These are phyloP conservation scores for Halichondria panicea DNA, from an alignment of 37 sponge, comb jelly and placozoan species.

Conservation along the genomic window DNA sequence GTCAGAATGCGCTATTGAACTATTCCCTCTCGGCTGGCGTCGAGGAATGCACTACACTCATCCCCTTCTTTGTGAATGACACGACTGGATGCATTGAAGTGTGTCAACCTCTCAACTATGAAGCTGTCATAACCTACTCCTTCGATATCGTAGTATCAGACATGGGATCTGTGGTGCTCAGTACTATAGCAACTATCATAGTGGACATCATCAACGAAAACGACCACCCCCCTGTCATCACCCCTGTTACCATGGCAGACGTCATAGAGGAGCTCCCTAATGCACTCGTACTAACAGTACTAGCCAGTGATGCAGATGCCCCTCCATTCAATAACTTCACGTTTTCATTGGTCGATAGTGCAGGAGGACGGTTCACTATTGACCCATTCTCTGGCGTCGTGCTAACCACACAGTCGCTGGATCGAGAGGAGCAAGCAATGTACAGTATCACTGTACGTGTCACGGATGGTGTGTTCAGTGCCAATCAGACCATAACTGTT, in stretches of 20 bases:
- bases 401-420: constrained; percentile 27
- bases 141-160: constrained; percentile 58
- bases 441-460: constrained; percentile 43
- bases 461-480: constrained; percentile 16
- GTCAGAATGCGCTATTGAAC: constrained; percentile 27
- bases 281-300: constrained; percentile 63
- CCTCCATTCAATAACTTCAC: constrained; percentile 34
- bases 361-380: constrained; percentile 56
- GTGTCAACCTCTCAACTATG: constrained; percentile 59
- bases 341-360: constrained; percentile 23
- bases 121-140: constrained; percentile 19
- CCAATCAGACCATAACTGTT: constrained; percentile 42
- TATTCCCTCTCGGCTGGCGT: neutral
- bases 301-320: constrained; percentile 54
- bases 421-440: constrained; percentile 21
- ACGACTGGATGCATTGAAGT: constrained; percentile 57
- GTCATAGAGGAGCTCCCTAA: constrained; percentile 42
- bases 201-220: constrained; percentile 70
- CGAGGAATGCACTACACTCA: constrained; percentile 8
- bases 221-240: constrained; percentile 66
- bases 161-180: constrained; percentile 18
- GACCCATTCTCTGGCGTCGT: constrained; percentile 37
- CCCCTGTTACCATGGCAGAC: constrained; percentile 26
- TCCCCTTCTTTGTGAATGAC: constrained; percentile 51
- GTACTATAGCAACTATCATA: constrained; percentile 26